phyloP scores from a whole-genome alignment of 2,113 vertebrate species.

The Cairina moschata region DNA sequence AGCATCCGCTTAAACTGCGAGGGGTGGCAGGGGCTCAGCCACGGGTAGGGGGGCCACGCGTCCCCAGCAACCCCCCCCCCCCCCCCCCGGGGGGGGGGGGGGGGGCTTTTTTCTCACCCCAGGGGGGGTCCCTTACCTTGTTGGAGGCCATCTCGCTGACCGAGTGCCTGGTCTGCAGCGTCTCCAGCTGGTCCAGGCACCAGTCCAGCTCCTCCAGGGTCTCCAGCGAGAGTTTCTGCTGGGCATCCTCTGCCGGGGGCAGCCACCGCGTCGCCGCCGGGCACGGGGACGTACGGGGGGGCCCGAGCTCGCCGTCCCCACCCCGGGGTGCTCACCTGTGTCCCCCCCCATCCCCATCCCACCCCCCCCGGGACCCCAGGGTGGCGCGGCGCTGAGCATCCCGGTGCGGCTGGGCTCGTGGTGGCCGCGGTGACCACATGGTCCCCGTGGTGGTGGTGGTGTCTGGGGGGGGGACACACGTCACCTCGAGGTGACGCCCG shows the following conservation, averaged over 20 bases:
- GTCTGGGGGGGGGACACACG: too few species aligned
- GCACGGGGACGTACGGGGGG: rapidly evolving
- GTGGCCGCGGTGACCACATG: not conserved
- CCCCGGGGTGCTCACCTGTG: not conserved
- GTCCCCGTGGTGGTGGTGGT: not conserved
- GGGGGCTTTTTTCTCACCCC: rapidly evolving
- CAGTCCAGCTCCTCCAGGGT: conserved; percentile 95
- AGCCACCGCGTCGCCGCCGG: not conserved
- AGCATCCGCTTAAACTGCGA: conserved; percentile 94
- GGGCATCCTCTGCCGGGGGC: conserved; percentile 83
- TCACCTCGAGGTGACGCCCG: not conserved
- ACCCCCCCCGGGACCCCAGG: too few species aligned
- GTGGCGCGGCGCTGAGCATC: not conserved
- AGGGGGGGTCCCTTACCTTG: conserved; percentile 59
- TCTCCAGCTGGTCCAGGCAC: conserved; percentile 96
- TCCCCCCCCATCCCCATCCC: not conserved
- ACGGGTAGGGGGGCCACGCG: rapidly evolving
- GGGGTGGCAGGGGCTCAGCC: not conserved
- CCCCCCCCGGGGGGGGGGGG: too few species aligned
- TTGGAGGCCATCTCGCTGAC: conserved; percentile 83
- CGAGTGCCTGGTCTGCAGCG: conserved; percentile 86
- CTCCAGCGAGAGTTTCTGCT: conserved; percentile 87
- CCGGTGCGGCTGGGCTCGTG: not conserved
- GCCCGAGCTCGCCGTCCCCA: rapidly evolving
- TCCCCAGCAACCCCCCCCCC: rapidly evolving